phyloP scores from a whole-genome alignment of 2,888 invertebrate genomes.

The Coenonympha arcania region DNA sequence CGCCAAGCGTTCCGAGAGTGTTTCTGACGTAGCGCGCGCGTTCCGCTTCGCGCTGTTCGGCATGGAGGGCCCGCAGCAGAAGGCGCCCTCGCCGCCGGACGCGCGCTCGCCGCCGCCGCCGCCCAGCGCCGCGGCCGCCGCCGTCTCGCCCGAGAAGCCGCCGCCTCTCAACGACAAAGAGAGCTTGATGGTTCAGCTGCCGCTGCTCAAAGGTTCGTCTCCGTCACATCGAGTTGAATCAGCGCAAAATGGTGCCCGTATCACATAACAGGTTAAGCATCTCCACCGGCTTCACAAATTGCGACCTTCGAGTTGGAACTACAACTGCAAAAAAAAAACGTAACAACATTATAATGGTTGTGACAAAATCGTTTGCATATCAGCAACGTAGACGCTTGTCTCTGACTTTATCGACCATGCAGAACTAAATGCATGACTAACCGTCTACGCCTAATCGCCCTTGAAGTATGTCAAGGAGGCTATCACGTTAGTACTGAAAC shows the following conservation, averaged over 20 bases:
- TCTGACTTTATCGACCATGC: constrained; percentile 26
- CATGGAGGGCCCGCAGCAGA: constrained; percentile 59
- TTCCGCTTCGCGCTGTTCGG: constrained; percentile 65
- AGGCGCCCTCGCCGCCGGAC: constrained; percentile 63
- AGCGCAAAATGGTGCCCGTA: not conserved
- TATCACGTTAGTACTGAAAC: not conserved
- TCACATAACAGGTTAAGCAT: not conserved
- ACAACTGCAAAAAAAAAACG: not conserved
- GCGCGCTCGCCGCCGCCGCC: constrained; percentile 61
- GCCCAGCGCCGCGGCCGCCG: constrained; percentile 43
- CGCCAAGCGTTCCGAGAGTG: constrained; percentile 66
- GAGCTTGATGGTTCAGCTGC: constrained; percentile 68
- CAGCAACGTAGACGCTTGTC: constrained; percentile 1
- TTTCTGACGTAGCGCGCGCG: constrained; percentile 67
- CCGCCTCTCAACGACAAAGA: constrained; percentile 57
- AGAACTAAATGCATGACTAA: constrained; percentile 16
- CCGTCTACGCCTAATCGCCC: constrained; percentile 21
- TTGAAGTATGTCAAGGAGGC: constrained; percentile 3
- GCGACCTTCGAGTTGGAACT: not conserved
- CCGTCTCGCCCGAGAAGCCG: constrained; percentile 51
- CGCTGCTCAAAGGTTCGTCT: constrained; percentile 69
- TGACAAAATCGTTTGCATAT: not conserved
- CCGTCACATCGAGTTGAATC: not conserved
- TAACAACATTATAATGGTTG: not conserved
- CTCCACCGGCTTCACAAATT: not conserved